Evolutionary conservation across 2,888 invertebrate species (phyloP).

Genomic region (Artemia sinica): DNA sequence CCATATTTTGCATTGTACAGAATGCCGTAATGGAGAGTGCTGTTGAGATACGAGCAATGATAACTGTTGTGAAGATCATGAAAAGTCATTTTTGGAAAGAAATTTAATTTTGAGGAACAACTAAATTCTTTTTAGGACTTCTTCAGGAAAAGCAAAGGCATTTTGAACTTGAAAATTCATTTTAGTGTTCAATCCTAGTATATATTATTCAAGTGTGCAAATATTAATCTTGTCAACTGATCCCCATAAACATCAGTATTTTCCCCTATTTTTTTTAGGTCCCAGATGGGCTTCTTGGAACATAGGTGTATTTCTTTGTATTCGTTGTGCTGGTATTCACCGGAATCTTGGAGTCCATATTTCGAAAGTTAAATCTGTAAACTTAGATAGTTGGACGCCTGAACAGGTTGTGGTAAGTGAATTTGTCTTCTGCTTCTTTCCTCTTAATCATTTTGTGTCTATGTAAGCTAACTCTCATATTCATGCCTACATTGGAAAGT

Average conservation of each 20-base stretch:
- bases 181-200: neutral
- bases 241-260: neutral
- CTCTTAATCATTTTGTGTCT: no score
- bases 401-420: slow-evolving; percentile 72
- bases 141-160: neutral
- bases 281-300: slow-evolving; percentile 99
- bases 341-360: slow-evolving; percentile 96
- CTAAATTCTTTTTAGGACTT: neutral
- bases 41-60: no score
- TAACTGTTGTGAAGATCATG: no score
- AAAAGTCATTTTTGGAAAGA: no score
- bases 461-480: no score
- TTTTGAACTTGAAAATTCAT: neutral
- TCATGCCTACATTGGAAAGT: no score
- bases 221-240: neutral
- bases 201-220: neutral
- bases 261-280: slow-evolving; percentile 40
- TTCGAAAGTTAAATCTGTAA: slow-evolving; percentile 94
- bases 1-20: no score
- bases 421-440: no score
- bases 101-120: neutral
- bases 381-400: slow-evolving; percentile 92
- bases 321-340: slow-evolving; percentile 96
- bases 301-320: slow-evolving; percentile 91
- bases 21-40: no score